Evolutionary conservation across 2,797 vertebrate species (phyloP).

Genomic region (Enteromius radiatus): DNA sequence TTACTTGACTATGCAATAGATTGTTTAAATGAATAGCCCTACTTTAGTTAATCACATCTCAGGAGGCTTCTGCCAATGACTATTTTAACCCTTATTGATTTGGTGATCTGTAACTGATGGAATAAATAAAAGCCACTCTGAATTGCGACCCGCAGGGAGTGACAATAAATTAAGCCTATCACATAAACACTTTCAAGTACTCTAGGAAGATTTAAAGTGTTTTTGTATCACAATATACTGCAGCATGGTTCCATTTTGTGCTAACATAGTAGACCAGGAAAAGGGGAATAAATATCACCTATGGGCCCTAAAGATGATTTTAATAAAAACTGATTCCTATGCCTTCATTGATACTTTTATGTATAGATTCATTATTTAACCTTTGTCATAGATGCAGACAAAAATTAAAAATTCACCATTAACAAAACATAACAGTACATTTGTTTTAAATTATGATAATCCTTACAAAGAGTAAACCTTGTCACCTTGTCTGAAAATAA

Average conservation of each 20-base stretch:
- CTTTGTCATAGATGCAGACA: background rate
- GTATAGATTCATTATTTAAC: background rate
- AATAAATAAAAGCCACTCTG: slow-evolving; percentile 45
- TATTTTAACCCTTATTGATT: slow-evolving; percentile 36
- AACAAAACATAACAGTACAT: background rate
- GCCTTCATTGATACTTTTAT: background rate
- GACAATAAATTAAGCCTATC: slow-evolving; percentile 30
- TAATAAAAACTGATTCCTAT: background rate
- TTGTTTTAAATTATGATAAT: background rate
- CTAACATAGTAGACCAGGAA: background rate
- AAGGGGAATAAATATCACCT: background rate
- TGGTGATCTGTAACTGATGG: slow-evolving; percentile 31
- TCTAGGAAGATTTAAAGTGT: slow-evolving; percentile 18
- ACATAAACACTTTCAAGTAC: slow-evolving; percentile 16
- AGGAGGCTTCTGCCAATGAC: slow-evolving; percentile 33
- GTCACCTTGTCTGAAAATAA: background rate
- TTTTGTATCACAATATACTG: background rate
- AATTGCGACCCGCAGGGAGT: slow-evolving; percentile 7
- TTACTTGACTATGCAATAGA: slow-evolving; percentile 47
- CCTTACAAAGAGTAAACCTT: background rate
- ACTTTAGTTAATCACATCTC: slow-evolving; percentile 52
- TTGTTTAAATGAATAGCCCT: slow-evolving; percentile 42
- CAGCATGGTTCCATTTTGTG: background rate
- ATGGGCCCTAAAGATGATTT: background rate
- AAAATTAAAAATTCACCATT: background rate